phyloP scores from a whole-genome alignment of 1,140 invertebrate species.

The Homarus americanus region DNA sequence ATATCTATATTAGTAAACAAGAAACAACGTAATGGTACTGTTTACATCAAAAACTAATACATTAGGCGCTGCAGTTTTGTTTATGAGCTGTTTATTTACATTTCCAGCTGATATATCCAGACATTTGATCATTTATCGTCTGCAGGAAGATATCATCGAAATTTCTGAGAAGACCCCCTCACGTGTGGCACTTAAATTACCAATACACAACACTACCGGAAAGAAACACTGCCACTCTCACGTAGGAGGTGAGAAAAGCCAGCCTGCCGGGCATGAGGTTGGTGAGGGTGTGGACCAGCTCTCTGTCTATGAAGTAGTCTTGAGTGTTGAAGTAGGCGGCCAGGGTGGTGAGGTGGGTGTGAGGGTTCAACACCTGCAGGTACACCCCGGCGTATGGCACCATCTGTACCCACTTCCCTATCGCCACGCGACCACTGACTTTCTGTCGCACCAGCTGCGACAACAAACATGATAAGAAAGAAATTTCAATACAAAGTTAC shows the following conservation, averaged over 20 bases:
- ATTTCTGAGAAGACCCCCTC: no score
- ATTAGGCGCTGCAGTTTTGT: no score
- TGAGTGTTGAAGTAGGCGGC: constrained; percentile 17
- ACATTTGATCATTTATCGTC: no score
- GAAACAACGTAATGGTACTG: no score
- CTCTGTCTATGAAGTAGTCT: neutral
- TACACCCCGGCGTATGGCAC: neutral
- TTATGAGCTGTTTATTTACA: no score
- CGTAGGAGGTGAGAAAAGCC: constrained; percentile 26
- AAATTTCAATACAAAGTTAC: neutral
- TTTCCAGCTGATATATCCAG: no score
- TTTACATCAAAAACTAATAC: no score
- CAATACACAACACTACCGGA: neutral
- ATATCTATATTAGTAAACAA: no score
- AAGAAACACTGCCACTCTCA: neutral
- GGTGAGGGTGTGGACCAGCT: constrained; percentile 20
- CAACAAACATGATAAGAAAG: no score
- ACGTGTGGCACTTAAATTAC: no score
- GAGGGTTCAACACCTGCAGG: constrained; percentile 20
- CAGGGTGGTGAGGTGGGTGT: constrained; percentile 16
- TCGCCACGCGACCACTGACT: neutral
- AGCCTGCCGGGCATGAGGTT: constrained; percentile 11
- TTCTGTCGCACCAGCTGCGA: neutral
- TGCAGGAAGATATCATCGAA: no score
- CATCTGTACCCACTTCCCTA: neutral